Base-by-base conservation (phyloP, 2,797 vertebrate genomes). In the Cyclopterus lumpus region DNA sequence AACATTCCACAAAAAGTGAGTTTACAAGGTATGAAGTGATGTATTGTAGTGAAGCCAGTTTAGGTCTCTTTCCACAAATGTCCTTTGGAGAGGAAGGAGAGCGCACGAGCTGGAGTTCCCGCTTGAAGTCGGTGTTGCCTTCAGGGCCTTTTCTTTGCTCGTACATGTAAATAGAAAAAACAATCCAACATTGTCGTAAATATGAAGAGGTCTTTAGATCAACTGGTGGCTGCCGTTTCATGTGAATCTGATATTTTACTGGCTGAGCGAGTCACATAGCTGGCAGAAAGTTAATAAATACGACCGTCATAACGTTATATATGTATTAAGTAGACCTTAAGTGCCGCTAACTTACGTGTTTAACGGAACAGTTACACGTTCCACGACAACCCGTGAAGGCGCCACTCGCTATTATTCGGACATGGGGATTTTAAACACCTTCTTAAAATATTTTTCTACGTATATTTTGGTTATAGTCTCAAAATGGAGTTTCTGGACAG, bases 401-500 rank as follows among this genome's bases (percentile, higher is more conserved):
- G 59, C 0, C 86, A 57, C 5, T 1, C 10, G 15, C 18, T 24
- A 7, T 55, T 26, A 3, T 20, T 58, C 4, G 6, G 11, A 32
- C 48, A 51, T 53, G 63, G 57, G n/a, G n/a, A n/a, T n/a, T n/a
- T n/a, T n/a, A n/a, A n/a, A n/a, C n/a, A n/a, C n/a, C n/a, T n/a
- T n/a, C n/a, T n/a, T n/a, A n/a, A n/a, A n/a, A n/a, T n/a, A n/a
- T n/a, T n/a, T n/a, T n/a, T n/a, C n/a, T n/a, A n/a, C n/a, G n/a
- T n/a, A n/a, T n/a, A n/a, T n/a, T n/a, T n/a, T n/a, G n/a, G n/a
- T n/a, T n/a, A n/a, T n/a, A n/a, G n/a, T n/a, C 85, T 61, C 91
- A 93, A 81, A 93, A 91, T 67, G 92, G 93, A 93, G 87, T 94
- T 93, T 85, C 78, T 94, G 92, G 93, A 93, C 80, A 73, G 75